Conservation (phyloP, 2,797 vertebrate species). For the Hafferia zeledoni region DNA sequence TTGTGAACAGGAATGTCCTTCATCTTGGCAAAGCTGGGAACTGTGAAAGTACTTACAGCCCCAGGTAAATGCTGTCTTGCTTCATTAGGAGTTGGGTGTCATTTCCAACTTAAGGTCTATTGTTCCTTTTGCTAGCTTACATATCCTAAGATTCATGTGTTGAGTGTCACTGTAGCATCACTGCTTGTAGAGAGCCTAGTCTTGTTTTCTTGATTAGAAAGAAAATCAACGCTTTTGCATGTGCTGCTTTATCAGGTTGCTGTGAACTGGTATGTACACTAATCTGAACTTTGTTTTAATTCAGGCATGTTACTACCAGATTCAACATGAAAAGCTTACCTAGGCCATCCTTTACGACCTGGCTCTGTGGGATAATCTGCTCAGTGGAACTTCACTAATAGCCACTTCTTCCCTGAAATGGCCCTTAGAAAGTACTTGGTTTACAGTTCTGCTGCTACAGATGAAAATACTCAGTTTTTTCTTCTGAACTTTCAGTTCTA, state of each 20-base stretch:
- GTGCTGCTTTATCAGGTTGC: neutral
- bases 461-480: neutral
- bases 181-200: neutral
- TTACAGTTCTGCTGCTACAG: neutral
- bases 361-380: slow-evolving; percentile 36
- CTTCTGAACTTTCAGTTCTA: slow-evolving; percentile 42
- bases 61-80: neutral
- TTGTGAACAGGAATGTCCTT: neutral
- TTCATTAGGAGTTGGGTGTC: neutral
- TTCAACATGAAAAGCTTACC: slow-evolving; percentile 97
- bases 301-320: slow-evolving; percentile 98
- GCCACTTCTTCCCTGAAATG: slow-evolving; percentile 9
- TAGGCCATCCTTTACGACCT: slow-evolving; percentile 68
- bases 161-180: neutral
- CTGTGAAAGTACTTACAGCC: neutral
- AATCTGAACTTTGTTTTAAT: slow-evolving; percentile 44
- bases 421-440: neutral
- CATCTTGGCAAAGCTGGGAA: neutral
- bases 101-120: neutral
- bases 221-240: neutral
- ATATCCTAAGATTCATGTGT: neutral
- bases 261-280: neutral
- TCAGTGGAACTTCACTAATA: neutral
- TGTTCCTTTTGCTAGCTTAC: neutral
- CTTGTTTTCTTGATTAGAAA: neutral